Evolutionary conservation across 2,888 invertebrate species (phyloP).

Genomic region (Polydesmus complanatus): DNA sequence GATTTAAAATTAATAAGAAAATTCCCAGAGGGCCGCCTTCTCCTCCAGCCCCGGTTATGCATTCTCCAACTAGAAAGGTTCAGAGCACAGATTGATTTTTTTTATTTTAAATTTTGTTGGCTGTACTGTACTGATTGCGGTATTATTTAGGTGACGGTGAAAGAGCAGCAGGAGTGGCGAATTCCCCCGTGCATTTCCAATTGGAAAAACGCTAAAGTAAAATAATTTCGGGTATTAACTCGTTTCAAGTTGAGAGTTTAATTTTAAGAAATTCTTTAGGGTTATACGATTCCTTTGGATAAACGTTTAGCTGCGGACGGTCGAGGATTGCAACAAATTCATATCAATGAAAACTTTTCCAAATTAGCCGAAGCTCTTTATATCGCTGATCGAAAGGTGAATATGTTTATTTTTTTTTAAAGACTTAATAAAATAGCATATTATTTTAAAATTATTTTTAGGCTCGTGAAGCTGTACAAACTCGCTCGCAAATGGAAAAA

Average conservation of each 20-base stretch:
- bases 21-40: conserved; percentile 97
- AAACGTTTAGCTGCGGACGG: conserved; percentile 97
- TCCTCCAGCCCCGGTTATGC: conserved; percentile 95
- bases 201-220: conserved; percentile 96
- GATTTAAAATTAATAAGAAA: conserved; percentile 96
- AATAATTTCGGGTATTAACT: conserved; percentile 10
- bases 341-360: conserved; percentile 98
- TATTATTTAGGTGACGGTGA: conserved; percentile 57
- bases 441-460: conserved; percentile 23
- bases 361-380: conserved; percentile 95
- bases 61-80: conserved; percentile 89
- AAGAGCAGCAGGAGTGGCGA: conserved; percentile 99
- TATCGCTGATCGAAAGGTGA: conserved; percentile 81
- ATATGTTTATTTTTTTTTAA: conserved; percentile 16
- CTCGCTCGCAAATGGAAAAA: conserved; percentile 86
- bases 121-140: no score
- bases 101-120: background rate
- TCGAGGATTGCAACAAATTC: conserved; percentile 86
- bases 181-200: conserved; percentile 97
- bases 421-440: background rate
- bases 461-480: conserved; percentile 94
- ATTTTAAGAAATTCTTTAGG: conserved; percentile 34
- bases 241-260: background rate
- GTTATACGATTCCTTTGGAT: conserved; percentile 93
- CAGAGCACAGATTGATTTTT: no score